These are phyloP conservation scores for Florisuga fusca DNA, from an alignment of 2,797 vertebrate genomes.

Conservation along the genomic window DNA sequence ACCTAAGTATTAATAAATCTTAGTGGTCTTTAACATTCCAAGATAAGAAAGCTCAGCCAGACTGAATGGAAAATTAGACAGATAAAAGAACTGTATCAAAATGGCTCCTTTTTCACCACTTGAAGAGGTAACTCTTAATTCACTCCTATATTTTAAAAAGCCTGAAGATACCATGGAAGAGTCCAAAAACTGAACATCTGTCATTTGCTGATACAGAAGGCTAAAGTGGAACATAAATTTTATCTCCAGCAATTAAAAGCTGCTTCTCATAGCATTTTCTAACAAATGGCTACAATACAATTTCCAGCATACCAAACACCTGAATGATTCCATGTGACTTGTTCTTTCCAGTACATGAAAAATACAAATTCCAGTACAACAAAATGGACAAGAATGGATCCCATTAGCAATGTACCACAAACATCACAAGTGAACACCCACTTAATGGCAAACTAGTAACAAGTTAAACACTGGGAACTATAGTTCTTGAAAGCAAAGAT, in stretches of 20 bases:
- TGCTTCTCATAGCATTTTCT: neutral
- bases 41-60: neutral
- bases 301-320: neutral
- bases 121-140: neutral
- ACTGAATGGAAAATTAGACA: neutral
- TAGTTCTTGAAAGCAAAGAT: neutral
- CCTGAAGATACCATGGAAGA: neutral
- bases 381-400: neutral
- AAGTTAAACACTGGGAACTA: neutral
- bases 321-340: neutral
- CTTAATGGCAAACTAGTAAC: neutral
- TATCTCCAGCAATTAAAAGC: neutral
- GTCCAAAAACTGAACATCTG: neutral
- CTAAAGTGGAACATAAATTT: neutral
- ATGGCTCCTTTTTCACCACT: neutral
- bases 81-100: neutral
- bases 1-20: neutral
- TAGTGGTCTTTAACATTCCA: rapidly evolving
- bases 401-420: neutral
- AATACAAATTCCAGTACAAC: neutral
- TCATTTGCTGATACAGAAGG: neutral
- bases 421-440: neutral
- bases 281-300: neutral
- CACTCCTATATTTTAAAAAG: neutral
- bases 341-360: rapidly evolving